These are phyloP conservation scores for Coilia nasus DNA, from an alignment of 2,797 vertebrate species.

Conservation along the genomic window DNA sequence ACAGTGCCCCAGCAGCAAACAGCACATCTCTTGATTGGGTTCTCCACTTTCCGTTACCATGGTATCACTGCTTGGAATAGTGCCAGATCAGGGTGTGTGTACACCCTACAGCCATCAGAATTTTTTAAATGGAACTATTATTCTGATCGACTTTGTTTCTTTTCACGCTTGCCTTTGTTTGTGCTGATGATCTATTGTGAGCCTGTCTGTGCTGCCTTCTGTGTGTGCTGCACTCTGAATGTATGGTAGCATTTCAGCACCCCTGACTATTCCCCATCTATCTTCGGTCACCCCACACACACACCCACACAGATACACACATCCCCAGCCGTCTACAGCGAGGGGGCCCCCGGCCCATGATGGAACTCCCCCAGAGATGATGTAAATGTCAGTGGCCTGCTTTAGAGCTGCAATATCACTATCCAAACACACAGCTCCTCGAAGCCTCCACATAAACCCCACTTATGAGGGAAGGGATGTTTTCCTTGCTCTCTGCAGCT, in stretches of 20 bases:
- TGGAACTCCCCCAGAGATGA: constrained; percentile 17
- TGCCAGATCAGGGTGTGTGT: too few relatives aligned
- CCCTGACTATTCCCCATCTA: neutral
- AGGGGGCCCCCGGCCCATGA: neutral
- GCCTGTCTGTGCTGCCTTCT: neutral
- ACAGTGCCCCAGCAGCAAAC: too few relatives aligned
- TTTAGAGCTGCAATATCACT: constrained; percentile 19
- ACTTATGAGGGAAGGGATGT: constrained; percentile 33
- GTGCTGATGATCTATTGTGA: neutral
- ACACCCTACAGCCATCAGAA: too few relatives aligned
- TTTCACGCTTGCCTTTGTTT: neutral
- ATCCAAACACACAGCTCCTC: constrained; percentile 29
- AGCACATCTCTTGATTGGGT: too few relatives aligned
- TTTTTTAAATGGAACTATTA: neutral
- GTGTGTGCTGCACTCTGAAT: too few relatives aligned
- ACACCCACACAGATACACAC: too few relatives aligned
- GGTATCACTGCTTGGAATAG: too few relatives aligned
- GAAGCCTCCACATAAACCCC: constrained; percentile 20
- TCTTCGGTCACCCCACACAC: neutral
- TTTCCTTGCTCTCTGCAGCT: constrained; percentile 28
- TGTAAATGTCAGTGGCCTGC: constrained; percentile 22
- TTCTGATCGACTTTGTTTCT: neutral
- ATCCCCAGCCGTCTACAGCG: neutral
- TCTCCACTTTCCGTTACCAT: too few relatives aligned
- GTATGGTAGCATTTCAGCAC: neutral